Evolutionary conservation across 2,888 invertebrate species (phyloP).

Genomic region (Lasioglossum leucozonium): DNA sequence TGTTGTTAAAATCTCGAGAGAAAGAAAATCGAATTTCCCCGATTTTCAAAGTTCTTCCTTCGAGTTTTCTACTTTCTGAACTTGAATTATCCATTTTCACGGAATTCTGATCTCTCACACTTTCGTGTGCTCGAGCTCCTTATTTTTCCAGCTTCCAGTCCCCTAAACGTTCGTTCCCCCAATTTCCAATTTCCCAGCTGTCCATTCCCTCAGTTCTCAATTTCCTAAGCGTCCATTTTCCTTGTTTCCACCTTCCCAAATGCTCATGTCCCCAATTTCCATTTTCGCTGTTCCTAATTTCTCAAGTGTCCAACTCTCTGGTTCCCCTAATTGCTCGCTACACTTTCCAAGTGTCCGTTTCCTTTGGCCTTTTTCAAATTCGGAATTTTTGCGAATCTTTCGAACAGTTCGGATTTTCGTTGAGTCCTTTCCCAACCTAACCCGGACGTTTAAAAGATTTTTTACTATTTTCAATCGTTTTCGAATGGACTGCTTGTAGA

Average conservation of each 20-base stretch:
- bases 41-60: background rate
- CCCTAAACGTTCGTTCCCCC: too few relatives aligned
- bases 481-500: too few relatives aligned
- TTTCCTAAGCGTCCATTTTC: background rate
- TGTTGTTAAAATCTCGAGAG: too few relatives aligned
- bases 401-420: background rate
- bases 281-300: background rate
- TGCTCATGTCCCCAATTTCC: background rate
- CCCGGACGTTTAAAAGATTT: too few relatives aligned
- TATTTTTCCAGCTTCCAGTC: background rate
- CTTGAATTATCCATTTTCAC: too few relatives aligned
- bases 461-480: background rate
- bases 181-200: background rate
- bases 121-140: background rate
- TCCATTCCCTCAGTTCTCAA: background rate
- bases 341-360: background rate
- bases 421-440: background rate
- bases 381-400: background rate
- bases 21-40: background rate
- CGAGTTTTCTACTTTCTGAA: background rate
- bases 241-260: background rate
- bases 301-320: background rate
- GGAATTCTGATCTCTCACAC: background rate
- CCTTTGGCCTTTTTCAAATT: background rate
- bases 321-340: background rate